Evolutionary conservation across 2,113 vertebrate genomes (phyloP), one percentile per base, ranked within the genome.

Genomic region (Morphnarchus princeps): DNA sequence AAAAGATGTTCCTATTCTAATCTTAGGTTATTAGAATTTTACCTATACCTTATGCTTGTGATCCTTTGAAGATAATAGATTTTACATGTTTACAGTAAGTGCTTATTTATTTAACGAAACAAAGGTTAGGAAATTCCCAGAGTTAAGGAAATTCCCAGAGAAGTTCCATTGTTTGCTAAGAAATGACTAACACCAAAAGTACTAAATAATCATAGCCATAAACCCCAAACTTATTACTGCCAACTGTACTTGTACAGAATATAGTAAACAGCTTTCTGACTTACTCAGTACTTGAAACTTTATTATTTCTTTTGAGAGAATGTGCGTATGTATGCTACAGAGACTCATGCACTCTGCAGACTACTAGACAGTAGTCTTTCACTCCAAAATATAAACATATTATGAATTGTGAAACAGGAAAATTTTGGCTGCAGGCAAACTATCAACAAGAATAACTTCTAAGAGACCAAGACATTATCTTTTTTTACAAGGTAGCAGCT

Each of bases 381-480:
- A 61, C 83, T 92, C 34, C 31, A 50, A 82, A 91, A 45, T 66
- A 69, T 58, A 93, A 94, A 91, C 81, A 40, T 49, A 72, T 52
- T 58, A 82, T 31, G 43, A 84, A 89, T 80, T 79, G 87, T 54
- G 83, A 91, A 94, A 87, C 14, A 63, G 31, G 26, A 80, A 92
- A 93, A 92, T 59, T 92, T 76, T 92, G 63, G 80, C 89, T 91
- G 47, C 61, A 91, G 91, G 93, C 91, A 91, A 95, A 89, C 61
- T 79, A 96, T 42, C 93, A 80, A 79, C 49, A 67, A 84, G 47
- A 63, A 31, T 38, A 94, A 90, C 67, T 87, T 96, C 79, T 89
- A 28, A 66, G 72, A 95, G 88, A 94, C 61, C 91, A 91, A 89
- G 57, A 87, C 10, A 87, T 61, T 61, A 54, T 72, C 49, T 69